phyloP scores from a whole-genome alignment of 2,888 invertebrate genomes.

The Eurytoma californica region DNA sequence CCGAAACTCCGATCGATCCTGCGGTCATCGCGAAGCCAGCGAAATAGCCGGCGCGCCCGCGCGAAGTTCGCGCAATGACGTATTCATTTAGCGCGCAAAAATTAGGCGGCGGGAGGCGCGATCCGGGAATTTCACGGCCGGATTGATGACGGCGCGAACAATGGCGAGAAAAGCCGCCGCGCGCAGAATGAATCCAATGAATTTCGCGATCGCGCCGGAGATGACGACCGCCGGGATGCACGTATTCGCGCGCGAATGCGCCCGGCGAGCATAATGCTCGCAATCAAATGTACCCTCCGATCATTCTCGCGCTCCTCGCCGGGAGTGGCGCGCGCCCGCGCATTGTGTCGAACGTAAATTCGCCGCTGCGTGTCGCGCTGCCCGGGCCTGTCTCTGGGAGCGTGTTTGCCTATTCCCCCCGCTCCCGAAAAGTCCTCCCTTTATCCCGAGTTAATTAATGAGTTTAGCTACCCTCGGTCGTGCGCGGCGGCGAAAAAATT shows the following conservation, averaged over 20 bases:
- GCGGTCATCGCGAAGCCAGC: constrained; percentile 6
- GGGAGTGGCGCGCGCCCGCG: background rate
- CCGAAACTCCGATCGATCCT: background rate
- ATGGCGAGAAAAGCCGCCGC: background rate
- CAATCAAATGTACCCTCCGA: background rate
- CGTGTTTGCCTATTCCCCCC: no score
- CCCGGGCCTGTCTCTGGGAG: no score
- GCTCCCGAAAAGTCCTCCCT: no score
- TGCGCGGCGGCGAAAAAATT: no score
- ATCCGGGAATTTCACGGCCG: constrained; percentile 46
- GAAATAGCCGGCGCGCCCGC: constrained; percentile 20
- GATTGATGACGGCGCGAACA: constrained; percentile 35
- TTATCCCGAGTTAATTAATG: no score
- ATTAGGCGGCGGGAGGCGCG: constrained; percentile 24
- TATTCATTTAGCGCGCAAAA: no score
- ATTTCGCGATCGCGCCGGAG: constrained; percentile 38
- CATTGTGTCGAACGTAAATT: constrained; percentile 1
- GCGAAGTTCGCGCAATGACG: background rate
- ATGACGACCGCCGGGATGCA: constrained; percentile 12
- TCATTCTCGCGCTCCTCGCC: background rate
- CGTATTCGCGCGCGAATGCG: background rate
- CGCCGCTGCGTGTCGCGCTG: no score
- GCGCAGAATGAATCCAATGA: constrained; percentile 40
- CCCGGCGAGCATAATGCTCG: background rate
- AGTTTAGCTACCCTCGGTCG: no score